Conservation (phyloP, 2,888 invertebrate genomes). For the Cheilosia scutellata region DNA sequence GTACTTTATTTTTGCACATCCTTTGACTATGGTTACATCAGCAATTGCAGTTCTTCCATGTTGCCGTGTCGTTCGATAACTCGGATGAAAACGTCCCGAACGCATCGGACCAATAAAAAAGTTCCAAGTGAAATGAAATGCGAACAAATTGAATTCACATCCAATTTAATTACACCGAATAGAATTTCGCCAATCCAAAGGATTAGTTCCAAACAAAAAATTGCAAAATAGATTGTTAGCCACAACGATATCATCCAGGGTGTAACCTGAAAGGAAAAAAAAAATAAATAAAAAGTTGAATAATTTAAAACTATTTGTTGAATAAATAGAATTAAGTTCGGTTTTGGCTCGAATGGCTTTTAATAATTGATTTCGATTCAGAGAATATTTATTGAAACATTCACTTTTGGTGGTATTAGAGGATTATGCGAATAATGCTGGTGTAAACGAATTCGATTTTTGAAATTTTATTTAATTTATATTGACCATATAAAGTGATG, state of each 20-base stretch:
- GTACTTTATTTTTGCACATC: constrained; percentile 33
- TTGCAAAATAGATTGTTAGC: constrained; percentile 77
- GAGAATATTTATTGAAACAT: background rate
- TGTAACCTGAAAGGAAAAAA: constrained; percentile 77
- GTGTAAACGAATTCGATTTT: too few species aligned
- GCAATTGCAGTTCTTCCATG: constrained; percentile 74
- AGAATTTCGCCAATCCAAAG: constrained; percentile 78
- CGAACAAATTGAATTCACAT: constrained; percentile 74
- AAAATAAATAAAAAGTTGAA: too few species aligned
- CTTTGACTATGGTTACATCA: background rate
- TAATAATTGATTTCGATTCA: background rate
- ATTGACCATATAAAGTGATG: too few species aligned
- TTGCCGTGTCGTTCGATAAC: constrained; percentile 76
- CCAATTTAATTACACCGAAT: constrained; percentile 76
- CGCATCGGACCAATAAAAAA: constrained; percentile 77
- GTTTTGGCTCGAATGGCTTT: background rate
- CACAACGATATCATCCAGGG: constrained; percentile 78
- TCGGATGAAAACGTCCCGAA: constrained; percentile 77
- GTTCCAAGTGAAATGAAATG: constrained; percentile 55
- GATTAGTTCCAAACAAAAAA: constrained; percentile 77
- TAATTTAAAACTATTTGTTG: background rate
- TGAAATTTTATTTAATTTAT: too few species aligned
- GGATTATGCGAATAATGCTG: too few species aligned
- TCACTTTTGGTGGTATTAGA: too few species aligned
- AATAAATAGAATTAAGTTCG: background rate